These are phyloP conservation scores for Epinephelus coioides DNA, from an alignment of 2,797 vertebrate species.

Conservation along the genomic window DNA sequence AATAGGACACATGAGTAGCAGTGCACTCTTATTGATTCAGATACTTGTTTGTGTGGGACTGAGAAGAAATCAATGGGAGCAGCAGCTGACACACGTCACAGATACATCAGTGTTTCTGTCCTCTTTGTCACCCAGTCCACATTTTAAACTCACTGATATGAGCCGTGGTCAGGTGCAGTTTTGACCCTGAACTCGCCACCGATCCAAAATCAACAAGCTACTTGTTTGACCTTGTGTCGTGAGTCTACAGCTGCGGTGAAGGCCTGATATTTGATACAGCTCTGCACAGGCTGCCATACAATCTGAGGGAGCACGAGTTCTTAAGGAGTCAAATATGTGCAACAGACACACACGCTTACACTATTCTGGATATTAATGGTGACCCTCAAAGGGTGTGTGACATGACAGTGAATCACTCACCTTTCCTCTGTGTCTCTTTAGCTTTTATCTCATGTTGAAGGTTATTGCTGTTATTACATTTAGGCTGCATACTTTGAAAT, in stretches of 20 bases:
- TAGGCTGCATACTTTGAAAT: not conserved
- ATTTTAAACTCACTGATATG: not conserved
- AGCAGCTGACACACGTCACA: not conserved
- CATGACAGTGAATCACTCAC: not conserved
- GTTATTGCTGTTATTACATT: not conserved
- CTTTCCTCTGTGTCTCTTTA: not conserved
- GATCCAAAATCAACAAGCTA: not conserved
- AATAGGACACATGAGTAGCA: not conserved
- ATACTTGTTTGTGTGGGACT: too few species aligned
- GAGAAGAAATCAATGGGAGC: not conserved
- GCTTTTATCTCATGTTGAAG: not conserved
- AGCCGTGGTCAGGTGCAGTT: not conserved
- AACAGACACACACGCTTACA: not conserved
- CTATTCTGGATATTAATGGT: not conserved
- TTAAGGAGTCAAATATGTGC: slow-evolving; percentile 51
- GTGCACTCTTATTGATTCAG: not conserved
- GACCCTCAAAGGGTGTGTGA: slow-evolving; percentile 34
- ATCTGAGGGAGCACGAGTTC: slow-evolving; percentile 46
- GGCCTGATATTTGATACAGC: slow-evolving; percentile 62
- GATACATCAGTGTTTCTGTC: not conserved
- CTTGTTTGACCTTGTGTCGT: slow-evolving; percentile 26
- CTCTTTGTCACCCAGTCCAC: not conserved
- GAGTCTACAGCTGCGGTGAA: slow-evolving; percentile 4
- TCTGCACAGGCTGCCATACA: not conserved
- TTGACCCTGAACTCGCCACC: not conserved